Percentiles rank a stretch among this genome's conserved stretches.
Conservation (phyloP, 2,797 vertebrate genomes). For the Allenopithecus nigroviridis region DNA sequence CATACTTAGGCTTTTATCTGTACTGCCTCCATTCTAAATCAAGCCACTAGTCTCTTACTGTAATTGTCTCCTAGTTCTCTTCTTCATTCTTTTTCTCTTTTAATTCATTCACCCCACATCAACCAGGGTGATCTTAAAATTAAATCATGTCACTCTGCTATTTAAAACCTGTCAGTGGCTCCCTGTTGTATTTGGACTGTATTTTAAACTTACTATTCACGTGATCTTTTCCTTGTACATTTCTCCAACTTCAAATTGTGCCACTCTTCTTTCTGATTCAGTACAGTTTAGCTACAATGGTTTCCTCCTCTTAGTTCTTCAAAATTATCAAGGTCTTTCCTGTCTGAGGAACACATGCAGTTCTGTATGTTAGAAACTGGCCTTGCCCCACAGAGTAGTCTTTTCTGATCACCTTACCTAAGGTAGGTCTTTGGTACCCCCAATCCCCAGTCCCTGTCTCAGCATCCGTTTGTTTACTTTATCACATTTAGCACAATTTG, state of each 20-base stretch:
- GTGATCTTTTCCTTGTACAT: background rate
- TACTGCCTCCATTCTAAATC: background rate
- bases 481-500: background rate
- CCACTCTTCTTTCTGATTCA: background rate
- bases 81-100: background rate
- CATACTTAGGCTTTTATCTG: background rate
- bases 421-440: background rate
- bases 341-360: background rate
- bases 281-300: background rate
- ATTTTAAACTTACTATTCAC: background rate
- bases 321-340: background rate
- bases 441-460: background rate
- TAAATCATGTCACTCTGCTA: background rate
- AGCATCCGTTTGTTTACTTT: background rate
- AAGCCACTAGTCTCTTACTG: background rate
- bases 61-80: background rate
- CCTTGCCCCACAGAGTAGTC: no score
- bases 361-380: background rate
- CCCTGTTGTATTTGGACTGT: background rate
- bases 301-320: background rate
- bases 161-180: background rate
- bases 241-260: background rate
- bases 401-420: background rate
- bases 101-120: background rate
- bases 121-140: background rate